Conservation (phyloP, 64 coral and sea anemone genomes). For the Porites lutea region DNA sequence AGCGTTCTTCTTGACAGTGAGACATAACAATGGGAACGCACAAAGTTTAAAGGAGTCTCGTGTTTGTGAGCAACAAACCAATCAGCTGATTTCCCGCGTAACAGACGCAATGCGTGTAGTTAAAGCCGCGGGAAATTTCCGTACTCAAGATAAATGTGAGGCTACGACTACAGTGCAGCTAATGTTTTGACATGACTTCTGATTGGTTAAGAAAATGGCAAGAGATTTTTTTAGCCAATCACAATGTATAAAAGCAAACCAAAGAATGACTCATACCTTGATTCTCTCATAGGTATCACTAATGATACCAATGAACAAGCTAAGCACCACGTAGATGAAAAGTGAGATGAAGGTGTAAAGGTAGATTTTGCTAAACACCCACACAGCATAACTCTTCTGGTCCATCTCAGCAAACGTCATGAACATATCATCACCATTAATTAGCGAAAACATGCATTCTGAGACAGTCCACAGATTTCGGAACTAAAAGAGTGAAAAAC, state of each 20-base stretch:
- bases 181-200: too few species aligned
- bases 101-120: too few species aligned
- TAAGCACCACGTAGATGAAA: slow-evolving; percentile 98
- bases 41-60: too few species aligned
- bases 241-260: neutral
- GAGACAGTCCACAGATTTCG: slow-evolving; percentile 59
- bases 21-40: too few species aligned
- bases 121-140: too few species aligned
- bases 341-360: slow-evolving; percentile 90
- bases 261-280: slow-evolving; percentile 61
- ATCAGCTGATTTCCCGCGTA: too few species aligned
- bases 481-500: slow-evolving; percentile 64
- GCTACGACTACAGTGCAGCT: too few species aligned
- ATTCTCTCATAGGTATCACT: slow-evolving; percentile 97
- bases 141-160: too few species aligned
- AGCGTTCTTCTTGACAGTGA: too few species aligned
- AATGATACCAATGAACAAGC: slow-evolving; percentile 99
- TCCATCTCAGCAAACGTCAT: slow-evolving; percentile 84
- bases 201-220: too few species aligned
- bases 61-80: too few species aligned
- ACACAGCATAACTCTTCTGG: slow-evolving; percentile 47
- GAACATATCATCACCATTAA: slow-evolving; percentile 99
- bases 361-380: slow-evolving; percentile 96
- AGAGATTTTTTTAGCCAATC: neutral
- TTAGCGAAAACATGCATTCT: slow-evolving; percentile 93